Evolutionary conservation across 2,888 invertebrate species (phyloP), one percentile per base, ranked within the genome.

Genomic region (Crocallis elinguaria): DNA sequence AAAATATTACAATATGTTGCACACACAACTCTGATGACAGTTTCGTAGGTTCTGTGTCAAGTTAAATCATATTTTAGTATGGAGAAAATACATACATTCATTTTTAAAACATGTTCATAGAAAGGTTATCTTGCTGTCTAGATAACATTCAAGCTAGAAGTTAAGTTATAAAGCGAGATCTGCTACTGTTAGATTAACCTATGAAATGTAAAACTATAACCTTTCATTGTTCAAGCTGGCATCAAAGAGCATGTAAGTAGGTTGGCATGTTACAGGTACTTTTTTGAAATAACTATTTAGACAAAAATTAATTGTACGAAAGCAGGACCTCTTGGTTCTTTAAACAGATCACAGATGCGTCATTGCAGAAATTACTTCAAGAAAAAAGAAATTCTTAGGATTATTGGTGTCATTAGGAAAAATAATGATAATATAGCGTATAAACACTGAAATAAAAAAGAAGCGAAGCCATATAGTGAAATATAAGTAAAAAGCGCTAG

Each of bases 261-360:
- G n/a, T n/a, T n/a, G n/a, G n/a, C n/a, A n/a, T n/a, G n/a, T n/a
- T n/a, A n/a, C n/a, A n/a, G n/a, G n/a, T n/a, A n/a, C n/a, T n/a
- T n/a, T n/a, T n/a, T n/a, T n/a, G n/a, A n/a, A n/a, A n/a, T n/a
- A n/a, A n/a, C n/a, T n/a, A 8, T 23, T 8, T 23, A 37, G n/a
- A 13, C 2, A 21, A 13, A 14, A 25, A 43, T 43, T 30, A 30
- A 43, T 38, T 25, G 12, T 12, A 11, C n/a, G 4, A n/a, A n/a
- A n/a, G n/a, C n/a, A 13, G n/a, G 37, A 12, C 11, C 19, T 17
- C 29, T 17, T 14, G 11, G 21, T 19, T 19, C 3, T 42, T 6
- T 67, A 73, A 67, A 23, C n/a, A 23, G 72, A 86, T 12, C n/a
- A n/a, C n/a, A 36, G 72, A 85, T 87, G 87, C 88, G 87, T 88